Base-by-base conservation (phyloP, 2,888 invertebrate genomes). In the Pseudococcus longispinus region DNA sequence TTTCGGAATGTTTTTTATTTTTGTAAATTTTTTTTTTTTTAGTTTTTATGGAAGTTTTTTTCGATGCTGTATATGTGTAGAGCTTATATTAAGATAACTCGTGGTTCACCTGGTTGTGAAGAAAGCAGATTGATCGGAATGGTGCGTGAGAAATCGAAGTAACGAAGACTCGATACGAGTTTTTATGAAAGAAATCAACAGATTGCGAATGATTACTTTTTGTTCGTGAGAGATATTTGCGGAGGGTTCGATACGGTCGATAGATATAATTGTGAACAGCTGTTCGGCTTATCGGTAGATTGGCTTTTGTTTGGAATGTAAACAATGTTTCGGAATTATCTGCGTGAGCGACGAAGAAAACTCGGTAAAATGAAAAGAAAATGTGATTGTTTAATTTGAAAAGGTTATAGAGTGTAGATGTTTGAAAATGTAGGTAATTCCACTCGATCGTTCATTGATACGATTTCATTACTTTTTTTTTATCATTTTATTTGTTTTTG, bases 11-110 rank as follows among this genome's bases (percentile, higher is more conserved):
- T 32, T 70, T 85, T 85, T 74, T 85, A 85, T 70, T 85, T 70
- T 85, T 65, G 85, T 85, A 70, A 85, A 32, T 70, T 70, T 42
- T 84, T n/a, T 70, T 84, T 65, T 42, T 84, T n/a, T 70, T 85
- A 70, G 70, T 42, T 70, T 20, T 51, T 51, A 46, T 29, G 51
- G 8, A 23, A 26, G 51, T 29, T 84, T 84, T 29, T 26, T 26
- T 83, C 55, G 51, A 65, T 15, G 51, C 26, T 84, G 83, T 55
- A 51, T n/a, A 84, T 84, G 83, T 55, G 23, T 32, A 84, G 83
- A 84, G 83, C 83, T 84, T 84, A 84, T 55, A 26, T 84, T 84
- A 84, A 84, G 83, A 60, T 26, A 51, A 51, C 65, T 65, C 26
- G 26, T 26, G 26, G 65, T 23, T 65, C 65, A 26, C 65, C 65